A percentile compares a stretch with the other conserved stretches of the same genome.
These are phyloP conservation scores for Oophaga sylvatica DNA, from an alignment of 2,797 vertebrate species.

Conservation along the genomic window DNA sequence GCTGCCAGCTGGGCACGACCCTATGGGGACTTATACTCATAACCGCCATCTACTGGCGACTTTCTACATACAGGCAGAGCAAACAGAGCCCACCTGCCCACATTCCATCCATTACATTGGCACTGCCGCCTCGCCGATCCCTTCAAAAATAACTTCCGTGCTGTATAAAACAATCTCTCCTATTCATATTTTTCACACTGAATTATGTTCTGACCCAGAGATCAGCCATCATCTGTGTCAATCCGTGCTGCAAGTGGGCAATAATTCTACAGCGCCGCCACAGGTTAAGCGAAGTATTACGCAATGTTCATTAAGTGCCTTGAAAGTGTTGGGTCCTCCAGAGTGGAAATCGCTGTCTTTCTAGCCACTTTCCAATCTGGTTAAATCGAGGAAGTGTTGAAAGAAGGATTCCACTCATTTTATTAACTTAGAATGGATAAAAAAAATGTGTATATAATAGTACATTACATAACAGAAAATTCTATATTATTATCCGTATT, in stretches of 20 bases:
- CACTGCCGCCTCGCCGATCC: neutral
- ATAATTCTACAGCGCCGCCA: too few relatives aligned
- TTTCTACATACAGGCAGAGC: neutral
- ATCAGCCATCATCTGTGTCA: too few relatives aligned
- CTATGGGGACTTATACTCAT: neutral
- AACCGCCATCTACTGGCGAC: neutral
- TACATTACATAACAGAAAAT: too few relatives aligned
- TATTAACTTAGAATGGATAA: too few relatives aligned
- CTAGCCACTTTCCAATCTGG: too few relatives aligned
- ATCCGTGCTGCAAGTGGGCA: too few relatives aligned
- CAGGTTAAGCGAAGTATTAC: neutral
- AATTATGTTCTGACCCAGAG: too few relatives aligned
- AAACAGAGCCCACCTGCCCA: neutral
- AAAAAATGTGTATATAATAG: too few relatives aligned
- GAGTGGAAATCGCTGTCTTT: neutral
- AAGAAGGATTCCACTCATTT: neutral
- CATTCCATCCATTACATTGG: neutral
- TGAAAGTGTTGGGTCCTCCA: neutral
- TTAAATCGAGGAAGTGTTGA: neutral
- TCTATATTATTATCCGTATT: too few relatives aligned
- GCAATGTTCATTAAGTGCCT: neutral
- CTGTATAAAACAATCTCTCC: too few relatives aligned
- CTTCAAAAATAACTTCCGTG: neutral
- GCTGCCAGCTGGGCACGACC: neutral
- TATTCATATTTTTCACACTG: too few relatives aligned